phyloP scores from a whole-genome alignment of 2,888 invertebrate genomes.

The Cephalotes varians region DNA sequence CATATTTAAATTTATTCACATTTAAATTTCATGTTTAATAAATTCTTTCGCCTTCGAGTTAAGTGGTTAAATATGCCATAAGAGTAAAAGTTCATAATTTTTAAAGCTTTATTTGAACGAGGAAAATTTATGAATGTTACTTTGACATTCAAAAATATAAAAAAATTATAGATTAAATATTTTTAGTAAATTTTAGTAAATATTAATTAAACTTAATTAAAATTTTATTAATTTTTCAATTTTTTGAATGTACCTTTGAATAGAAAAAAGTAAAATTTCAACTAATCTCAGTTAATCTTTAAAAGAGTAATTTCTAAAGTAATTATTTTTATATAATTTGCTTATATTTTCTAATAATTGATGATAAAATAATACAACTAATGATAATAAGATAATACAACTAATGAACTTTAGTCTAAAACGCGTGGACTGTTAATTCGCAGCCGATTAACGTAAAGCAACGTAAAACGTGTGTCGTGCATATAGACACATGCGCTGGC shows the following conservation, averaged over 20 bases:
- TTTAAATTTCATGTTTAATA: not conserved
- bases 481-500: conserved; percentile 22
- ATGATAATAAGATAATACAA: no score
- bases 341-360: not conserved
- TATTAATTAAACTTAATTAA: not conserved
- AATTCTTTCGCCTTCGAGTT: not conserved
- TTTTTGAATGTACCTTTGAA: not conserved
- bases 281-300: not conserved
- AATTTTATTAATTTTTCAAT: not conserved
- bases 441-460: conserved; percentile 12
- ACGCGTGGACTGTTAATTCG: conserved; percentile 33
- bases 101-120: not conserved
- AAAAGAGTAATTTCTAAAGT: not conserved
- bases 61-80: not conserved
- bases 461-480: conserved; percentile 8
- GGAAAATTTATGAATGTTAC: not conserved
- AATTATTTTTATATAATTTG: not conserved
- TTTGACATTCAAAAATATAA: not conserved
- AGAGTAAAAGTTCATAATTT: not conserved
- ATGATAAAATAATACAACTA: not conserved
- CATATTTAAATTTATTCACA: not conserved
- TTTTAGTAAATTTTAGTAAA: not conserved
- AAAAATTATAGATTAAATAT: not conserved
- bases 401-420: not conserved
- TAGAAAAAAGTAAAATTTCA: not conserved